Evolutionary conservation across 2,113 vertebrate genomes (phyloP).

Genomic region (Mesitornis unicolor): DNA sequence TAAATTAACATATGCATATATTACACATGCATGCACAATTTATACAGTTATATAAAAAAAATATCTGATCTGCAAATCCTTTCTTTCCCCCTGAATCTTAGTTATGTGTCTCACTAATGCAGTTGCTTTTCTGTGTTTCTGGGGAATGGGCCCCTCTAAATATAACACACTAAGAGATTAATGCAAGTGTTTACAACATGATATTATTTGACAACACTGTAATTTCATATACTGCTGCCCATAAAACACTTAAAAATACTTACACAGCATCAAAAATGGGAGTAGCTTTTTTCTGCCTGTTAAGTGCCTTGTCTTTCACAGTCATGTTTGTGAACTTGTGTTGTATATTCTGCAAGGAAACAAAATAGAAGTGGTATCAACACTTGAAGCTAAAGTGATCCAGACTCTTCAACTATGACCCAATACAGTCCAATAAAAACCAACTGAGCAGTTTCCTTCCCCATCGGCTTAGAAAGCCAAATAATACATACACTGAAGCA

Average conservation of each 20-base stretch:
- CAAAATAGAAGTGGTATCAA: neutral
- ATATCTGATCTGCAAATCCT: neutral
- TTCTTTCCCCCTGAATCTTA: neutral
- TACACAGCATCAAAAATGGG: conserved; percentile 74
- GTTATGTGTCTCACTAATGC: neutral
- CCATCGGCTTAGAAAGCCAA: neutral
- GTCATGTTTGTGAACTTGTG: conserved; percentile 52
- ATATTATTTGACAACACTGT: neutral
- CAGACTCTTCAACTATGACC: neutral
- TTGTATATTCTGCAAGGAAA: conserved; percentile 64
- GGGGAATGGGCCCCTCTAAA: neutral
- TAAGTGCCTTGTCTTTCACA: conserved; percentile 37
- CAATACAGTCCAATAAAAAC: neutral
- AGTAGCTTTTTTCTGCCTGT: conserved; percentile 66
- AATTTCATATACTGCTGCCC: neutral
- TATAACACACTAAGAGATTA: neutral
- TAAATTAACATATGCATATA: neutral
- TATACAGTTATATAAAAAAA: neutral
- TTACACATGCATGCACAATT: neutral
- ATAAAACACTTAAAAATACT: conserved; percentile 56
- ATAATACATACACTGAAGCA: neutral
- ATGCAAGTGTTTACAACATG: neutral
- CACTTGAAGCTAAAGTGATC: neutral
- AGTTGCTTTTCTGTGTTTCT: neutral
- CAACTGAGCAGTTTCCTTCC: neutral